Percentiles rank a stretch among this genome's conserved stretches.
Evolutionary conservation across 2,113 vertebrate genomes (phyloP).

Genomic region (Macheiramphus alcinus): DNA sequence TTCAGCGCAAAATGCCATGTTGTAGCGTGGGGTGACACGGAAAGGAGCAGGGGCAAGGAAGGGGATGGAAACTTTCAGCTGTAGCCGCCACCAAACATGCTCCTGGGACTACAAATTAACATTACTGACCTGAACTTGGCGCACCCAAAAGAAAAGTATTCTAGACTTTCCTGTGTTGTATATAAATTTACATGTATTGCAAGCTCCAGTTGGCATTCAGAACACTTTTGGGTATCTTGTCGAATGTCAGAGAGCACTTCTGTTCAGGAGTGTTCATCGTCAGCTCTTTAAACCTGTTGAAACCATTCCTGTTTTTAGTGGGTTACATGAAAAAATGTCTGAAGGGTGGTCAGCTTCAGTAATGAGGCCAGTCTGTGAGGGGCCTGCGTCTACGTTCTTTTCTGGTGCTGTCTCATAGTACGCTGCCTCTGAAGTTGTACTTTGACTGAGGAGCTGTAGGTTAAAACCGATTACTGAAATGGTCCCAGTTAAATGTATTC

Average conservation of each 20-base stretch:
- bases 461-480: neutral
- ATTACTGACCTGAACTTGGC: neutral
- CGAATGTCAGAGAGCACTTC: neutral
- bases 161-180: neutral
- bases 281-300: neutral
- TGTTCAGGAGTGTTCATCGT: neutral
- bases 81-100: neutral
- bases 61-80: neutral
- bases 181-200: neutral
- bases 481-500: neutral
- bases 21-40: neutral
- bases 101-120: neutral
- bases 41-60: neutral
- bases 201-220: neutral
- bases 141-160: neutral
- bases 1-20: neutral
- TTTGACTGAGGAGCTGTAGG: neutral
- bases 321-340: neutral
- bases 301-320: neutral
- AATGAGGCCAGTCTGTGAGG: neutral
- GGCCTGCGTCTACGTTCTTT: neutral
- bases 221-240: neutral
- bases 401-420: neutral
- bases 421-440: accelerated
- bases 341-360: neutral